Conservation (phyloP, 2,888 invertebrate genomes). For the Melanophora roralis region DNA sequence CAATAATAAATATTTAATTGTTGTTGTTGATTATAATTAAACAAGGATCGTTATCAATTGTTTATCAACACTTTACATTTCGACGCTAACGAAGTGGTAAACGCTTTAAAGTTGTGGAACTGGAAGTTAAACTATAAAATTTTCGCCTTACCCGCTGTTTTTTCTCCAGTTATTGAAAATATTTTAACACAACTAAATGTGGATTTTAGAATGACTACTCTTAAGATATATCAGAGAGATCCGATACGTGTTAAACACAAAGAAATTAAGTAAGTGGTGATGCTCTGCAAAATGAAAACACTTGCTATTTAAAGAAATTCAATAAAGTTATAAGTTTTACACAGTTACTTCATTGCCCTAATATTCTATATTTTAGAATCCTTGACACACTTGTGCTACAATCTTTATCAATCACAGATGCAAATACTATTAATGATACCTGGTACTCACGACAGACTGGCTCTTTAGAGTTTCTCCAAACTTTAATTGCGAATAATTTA, state of each 20-base stretch:
- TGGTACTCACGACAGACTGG: slow-evolving; percentile 68
- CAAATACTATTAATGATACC: slow-evolving; percentile 63
- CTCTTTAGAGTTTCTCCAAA: slow-evolving; percentile 64
- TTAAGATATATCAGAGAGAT: slow-evolving; percentile 62
- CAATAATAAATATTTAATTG: too few relatives aligned
- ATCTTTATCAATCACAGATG: slow-evolving; percentile 58
- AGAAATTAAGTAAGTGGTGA: slow-evolving; percentile 62
- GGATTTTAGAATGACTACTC: slow-evolving; percentile 60
- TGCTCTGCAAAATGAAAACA: too few relatives aligned
- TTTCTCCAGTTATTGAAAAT: slow-evolving; percentile 65
- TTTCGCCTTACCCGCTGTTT: slow-evolving; percentile 66
- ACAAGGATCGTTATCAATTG: slow-evolving; percentile 69
- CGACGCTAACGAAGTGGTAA: slow-evolving; percentile 57
- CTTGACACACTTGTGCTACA: slow-evolving; percentile 57
- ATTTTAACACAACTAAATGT: slow-evolving; percentile 63
- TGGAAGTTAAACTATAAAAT: slow-evolving; percentile 70
- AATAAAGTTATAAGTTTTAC: too few relatives aligned
- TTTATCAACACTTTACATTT: slow-evolving; percentile 65
- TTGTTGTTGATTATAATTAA: background rate
- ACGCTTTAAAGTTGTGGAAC: slow-evolving; percentile 66
- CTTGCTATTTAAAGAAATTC: too few relatives aligned
- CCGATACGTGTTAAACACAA: slow-evolving; percentile 48
- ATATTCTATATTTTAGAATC: slow-evolving; percentile 55
- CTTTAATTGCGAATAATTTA: slow-evolving; percentile 65
- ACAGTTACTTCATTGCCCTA: too few relatives aligned